phyloP scores from a whole-genome alignment of 2,888 invertebrate species.

The Xanthorhoe designata region DNA sequence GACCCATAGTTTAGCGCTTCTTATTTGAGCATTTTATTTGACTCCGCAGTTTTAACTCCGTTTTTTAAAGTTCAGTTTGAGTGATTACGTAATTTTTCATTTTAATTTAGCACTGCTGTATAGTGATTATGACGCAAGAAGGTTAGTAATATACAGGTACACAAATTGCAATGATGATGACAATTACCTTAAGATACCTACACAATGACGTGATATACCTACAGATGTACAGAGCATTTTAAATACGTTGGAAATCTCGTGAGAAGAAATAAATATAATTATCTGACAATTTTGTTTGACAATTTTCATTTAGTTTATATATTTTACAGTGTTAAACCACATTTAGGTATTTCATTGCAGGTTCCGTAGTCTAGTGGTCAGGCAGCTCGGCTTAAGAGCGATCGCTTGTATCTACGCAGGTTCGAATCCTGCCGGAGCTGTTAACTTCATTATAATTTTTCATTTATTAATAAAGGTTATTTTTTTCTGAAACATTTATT shows the following conservation, averaged over 20 bases:
- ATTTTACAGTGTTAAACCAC: too few species aligned
- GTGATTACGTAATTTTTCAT: not conserved
- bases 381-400: too few species aligned
- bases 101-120: slow-evolving; percentile 31
- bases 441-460: too few species aligned
- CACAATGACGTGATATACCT: slow-evolving; percentile 36
- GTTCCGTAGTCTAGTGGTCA: too few species aligned
- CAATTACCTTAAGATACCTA: slow-evolving; percentile 31
- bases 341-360: too few species aligned
- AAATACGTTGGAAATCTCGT: slow-evolving; percentile 47
- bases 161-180: slow-evolving; percentile 37
- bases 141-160: slow-evolving; percentile 30
- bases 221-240: slow-evolving; percentile 53
- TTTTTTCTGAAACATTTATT: slow-evolving; percentile 3
- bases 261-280: not conserved
- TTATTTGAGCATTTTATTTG: too few species aligned
- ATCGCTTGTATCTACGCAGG: too few species aligned
- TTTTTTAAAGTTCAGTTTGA: not conserved
- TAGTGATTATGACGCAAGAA: slow-evolving; percentile 26
- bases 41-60: not conserved
- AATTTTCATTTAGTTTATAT: too few species aligned
- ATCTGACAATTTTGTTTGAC: not conserved
- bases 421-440: too few species aligned
- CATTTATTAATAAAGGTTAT: too few species aligned
- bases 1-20: too few species aligned